Percentiles rank a stretch among this genome's conserved stretches.
Conservation (phyloP, 2,797 vertebrate species). For the Schizopygopsis malacanthus region DNA sequence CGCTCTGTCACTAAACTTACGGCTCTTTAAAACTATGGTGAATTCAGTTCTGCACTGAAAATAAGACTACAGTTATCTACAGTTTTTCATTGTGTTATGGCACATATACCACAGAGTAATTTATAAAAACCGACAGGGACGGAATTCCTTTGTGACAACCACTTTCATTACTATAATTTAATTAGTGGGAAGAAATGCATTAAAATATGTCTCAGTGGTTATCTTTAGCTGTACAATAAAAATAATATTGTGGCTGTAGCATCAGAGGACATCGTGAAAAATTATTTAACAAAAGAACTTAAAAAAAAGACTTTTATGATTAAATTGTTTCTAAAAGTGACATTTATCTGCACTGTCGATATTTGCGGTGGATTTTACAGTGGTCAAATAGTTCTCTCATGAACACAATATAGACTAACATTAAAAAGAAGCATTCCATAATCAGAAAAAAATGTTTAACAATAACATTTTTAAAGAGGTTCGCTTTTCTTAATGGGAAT, state of each 20-base stretch:
- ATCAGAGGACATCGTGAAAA: slow-evolving; percentile 8
- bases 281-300: background rate
- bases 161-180: slow-evolving; percentile 26
- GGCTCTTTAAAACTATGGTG: background rate
- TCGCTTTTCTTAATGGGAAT: slow-evolving; percentile 6
- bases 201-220: slow-evolving; percentile 41
- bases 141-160: slow-evolving; percentile 23
- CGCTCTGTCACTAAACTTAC: slow-evolving; percentile 1
- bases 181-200: background rate
- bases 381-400: slow-evolving; percentile 29
- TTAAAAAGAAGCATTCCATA: slow-evolving; percentile 10
- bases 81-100: slow-evolving; percentile 12
- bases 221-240: slow-evolving; percentile 29
- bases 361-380: slow-evolving; percentile 33
- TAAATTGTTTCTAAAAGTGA: background rate
- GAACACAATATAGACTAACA: slow-evolving; percentile 16
- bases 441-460: slow-evolving; percentile 24
- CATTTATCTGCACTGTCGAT: background rate
- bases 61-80: background rate
- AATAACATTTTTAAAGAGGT: slow-evolving; percentile 26
- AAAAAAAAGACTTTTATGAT: background rate
- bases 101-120: slow-evolving; percentile 24
- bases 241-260: slow-evolving; percentile 14
- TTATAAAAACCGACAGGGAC: slow-evolving; percentile 12
- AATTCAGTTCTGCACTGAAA: background rate